A percentile compares a stretch with the other conserved stretches of the same genome.
Conservation (phyloP, 2,797 vertebrate genomes). For the Gephyroberyx darwinii region DNA sequence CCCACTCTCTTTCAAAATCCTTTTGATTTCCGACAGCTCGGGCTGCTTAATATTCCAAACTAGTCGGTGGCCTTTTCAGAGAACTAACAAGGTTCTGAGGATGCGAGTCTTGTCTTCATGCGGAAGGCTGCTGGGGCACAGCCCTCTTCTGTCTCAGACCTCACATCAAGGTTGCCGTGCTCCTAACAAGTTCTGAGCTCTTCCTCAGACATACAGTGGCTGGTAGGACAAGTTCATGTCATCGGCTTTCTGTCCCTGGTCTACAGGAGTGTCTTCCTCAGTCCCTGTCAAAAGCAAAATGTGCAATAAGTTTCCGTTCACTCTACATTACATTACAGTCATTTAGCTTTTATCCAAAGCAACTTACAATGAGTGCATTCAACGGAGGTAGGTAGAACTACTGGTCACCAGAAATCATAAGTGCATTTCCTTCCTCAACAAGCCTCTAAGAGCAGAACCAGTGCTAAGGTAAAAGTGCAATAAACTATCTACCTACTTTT, state of each 20-base stretch:
- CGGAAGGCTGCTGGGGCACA: constrained; percentile 71
- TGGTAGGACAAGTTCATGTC: constrained; percentile 39
- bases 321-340: background rate
- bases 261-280: constrained; percentile 9
- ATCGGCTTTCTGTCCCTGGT: constrained; percentile 39
- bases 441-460: too few species aligned
- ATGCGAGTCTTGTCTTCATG: constrained; percentile 77
- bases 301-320: background rate
- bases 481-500: too few species aligned
- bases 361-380: too few species aligned
- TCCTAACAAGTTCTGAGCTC: constrained; percentile 64
- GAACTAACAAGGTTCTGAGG: constrained; percentile 80
- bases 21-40: constrained; percentile 77
- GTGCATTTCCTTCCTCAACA: too few species aligned
- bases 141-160: constrained; percentile 61
- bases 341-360: too few species aligned
- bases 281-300: constrained; percentile 19
- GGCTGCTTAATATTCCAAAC: constrained; percentile 83
- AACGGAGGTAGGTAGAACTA: too few species aligned
- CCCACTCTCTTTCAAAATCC: constrained; percentile 72
- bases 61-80: constrained; percentile 81
- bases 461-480: too few species aligned
- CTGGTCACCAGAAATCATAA: too few species aligned
- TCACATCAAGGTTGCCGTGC: constrained; percentile 60
- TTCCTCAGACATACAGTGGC: constrained; percentile 42